Evolutionary conservation across 2,888 invertebrate genomes (phyloP).

Genomic region (Andrena dorsata): DNA sequence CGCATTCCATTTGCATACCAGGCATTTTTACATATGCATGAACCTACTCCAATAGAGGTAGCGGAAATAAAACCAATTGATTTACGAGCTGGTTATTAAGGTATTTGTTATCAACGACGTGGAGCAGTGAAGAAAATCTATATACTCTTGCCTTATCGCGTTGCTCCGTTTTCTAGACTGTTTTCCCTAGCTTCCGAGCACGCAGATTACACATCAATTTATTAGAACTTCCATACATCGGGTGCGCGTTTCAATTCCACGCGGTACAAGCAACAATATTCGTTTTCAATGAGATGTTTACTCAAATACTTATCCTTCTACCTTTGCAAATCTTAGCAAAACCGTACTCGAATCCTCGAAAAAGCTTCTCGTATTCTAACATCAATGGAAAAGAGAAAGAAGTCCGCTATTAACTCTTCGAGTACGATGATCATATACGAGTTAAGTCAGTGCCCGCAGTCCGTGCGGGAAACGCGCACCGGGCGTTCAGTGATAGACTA

Average conservation of each 20-base stretch:
- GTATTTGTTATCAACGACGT: not conserved
- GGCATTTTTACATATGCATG: not conserved
- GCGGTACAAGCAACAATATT: not conserved
- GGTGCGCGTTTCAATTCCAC: not conserved
- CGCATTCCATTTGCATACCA: not conserved
- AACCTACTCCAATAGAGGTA: not conserved
- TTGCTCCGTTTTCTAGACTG: conserved; percentile 27
- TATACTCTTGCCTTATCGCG: conserved; percentile 3
- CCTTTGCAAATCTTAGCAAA: too few species aligned
- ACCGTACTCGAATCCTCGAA: too few species aligned
- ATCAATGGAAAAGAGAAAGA: too few species aligned
- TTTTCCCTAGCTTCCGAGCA: conserved; percentile 19
- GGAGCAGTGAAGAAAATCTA: not conserved
- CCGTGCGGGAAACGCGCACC: too few species aligned
- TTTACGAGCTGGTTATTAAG: conserved; percentile 5
- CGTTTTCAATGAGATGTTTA: not conserved
- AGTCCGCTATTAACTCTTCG: too few species aligned
- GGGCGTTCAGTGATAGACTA: too few species aligned
- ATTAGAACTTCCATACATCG: conserved; percentile 3
- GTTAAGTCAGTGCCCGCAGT: too few species aligned
- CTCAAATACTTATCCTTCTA: too few species aligned
- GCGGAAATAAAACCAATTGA: not conserved
- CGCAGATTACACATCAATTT: conserved; percentile 16
- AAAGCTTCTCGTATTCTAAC: too few species aligned
- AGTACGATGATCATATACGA: too few species aligned